phyloP scores from a whole-genome alignment of 92 coral and sea anemone species.

The Micromussa lordhowensis region DNA sequence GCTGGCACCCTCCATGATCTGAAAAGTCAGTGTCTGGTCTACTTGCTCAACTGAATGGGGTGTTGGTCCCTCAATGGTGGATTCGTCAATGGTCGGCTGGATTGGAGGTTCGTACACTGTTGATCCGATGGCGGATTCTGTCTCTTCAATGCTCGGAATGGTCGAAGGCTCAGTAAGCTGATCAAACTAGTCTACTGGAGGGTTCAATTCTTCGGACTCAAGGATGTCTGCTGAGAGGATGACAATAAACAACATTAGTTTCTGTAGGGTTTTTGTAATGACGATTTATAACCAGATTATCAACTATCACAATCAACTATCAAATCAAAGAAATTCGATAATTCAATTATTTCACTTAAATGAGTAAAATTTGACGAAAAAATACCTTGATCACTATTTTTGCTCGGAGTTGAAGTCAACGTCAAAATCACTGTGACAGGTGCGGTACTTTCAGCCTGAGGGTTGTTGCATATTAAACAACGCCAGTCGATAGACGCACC shows the following conservation, averaged over 20 bases:
- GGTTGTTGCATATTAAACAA: background rate
- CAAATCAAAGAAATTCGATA: too few species aligned
- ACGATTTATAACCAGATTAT: too few species aligned
- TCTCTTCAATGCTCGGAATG: background rate
- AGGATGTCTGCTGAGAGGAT: too few species aligned
- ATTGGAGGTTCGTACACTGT: background rate
- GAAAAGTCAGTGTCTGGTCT: background rate
- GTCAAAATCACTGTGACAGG: too few species aligned
- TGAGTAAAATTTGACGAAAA: too few species aligned
- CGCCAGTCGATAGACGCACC: background rate
- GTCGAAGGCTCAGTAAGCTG: background rate
- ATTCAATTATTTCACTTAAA: too few species aligned
- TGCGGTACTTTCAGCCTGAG: background rate
- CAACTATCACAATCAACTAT: too few species aligned
- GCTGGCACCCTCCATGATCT: constrained; percentile 15
- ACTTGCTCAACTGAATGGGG: constrained; percentile 3
- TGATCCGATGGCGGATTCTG: background rate
- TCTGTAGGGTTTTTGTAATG: too few species aligned
- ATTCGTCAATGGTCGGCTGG: constrained; percentile 25
- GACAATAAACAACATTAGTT: too few species aligned
- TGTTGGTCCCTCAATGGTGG: constrained; percentile 2
- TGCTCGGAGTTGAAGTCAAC: background rate
- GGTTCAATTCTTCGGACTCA: background rate
- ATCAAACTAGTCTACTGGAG: background rate
- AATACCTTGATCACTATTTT: too few species aligned